These are phyloP conservation scores for Pungitius pungitius DNA, from an alignment of 2,113 vertebrate species.

Conservation along the genomic window DNA sequence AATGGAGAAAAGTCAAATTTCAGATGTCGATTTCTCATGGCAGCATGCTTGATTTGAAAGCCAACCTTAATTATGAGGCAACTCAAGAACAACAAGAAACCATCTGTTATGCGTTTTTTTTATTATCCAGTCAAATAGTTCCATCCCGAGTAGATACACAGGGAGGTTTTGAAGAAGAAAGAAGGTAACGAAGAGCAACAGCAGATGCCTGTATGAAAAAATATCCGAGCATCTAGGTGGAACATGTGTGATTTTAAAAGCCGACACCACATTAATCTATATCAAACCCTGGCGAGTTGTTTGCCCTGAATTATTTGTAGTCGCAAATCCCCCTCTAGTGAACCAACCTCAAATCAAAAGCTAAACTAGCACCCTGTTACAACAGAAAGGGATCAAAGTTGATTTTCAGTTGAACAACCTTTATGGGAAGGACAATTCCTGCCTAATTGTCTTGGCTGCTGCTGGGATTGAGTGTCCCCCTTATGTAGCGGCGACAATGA, in stretches of 20 bases:
- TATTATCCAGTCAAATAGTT: conserved; percentile 29
- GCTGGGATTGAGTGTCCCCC: conserved; percentile 76
- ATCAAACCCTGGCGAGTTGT: conserved; percentile 37
- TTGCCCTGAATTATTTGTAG: conserved; percentile 44
- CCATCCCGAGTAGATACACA: conserved; percentile 14
- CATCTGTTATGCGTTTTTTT: conserved; percentile 5
- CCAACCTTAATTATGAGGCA: conserved; percentile 5
- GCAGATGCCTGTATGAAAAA: conserved; percentile 11
- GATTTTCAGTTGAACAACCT: conserved; percentile 43
- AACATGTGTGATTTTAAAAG: conserved; percentile 30
- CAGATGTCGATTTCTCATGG: conserved; percentile 34
- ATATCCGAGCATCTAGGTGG: conserved; percentile 34
- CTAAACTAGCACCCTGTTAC: conserved; percentile 48
- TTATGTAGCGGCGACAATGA: conserved; percentile 78
- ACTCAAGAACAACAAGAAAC: not conserved
- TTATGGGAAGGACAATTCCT: conserved; percentile 41
- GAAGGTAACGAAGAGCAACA: conserved; percentile 5
- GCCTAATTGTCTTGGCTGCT: conserved; percentile 76
- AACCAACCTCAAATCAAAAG: conserved; percentile 57
- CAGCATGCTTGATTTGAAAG: conserved; percentile 11
- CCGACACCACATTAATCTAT: conserved; percentile 35
- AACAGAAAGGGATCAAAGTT: conserved; percentile 62
- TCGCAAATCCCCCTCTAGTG: conserved; percentile 38
- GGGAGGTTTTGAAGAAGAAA: conserved; percentile 6
- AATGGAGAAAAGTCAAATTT: conserved; percentile 45